These are phyloP conservation scores for Bungarus multicinctus DNA, from an alignment of 2,113 vertebrate genomes.

Conservation along the genomic window DNA sequence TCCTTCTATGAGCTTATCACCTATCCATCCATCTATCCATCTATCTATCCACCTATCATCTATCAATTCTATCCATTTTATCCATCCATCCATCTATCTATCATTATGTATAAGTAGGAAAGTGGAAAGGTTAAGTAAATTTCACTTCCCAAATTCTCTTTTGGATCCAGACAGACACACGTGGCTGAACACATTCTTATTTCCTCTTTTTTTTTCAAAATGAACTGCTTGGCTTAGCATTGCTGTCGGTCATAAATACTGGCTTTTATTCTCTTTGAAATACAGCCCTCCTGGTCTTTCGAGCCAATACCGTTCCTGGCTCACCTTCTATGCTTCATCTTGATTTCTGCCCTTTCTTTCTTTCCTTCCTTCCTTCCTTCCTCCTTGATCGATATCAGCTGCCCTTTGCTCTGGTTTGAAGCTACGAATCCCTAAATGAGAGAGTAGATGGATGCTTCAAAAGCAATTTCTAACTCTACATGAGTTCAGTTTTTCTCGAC, in stretches of 20 bases:
- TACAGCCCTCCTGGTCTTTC: no score
- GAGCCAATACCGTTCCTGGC: background rate
- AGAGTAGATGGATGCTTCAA: background rate
- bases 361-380: background rate
- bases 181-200: background rate
- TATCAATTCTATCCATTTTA: no score
- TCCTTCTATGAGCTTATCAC: background rate
- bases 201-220: background rate
- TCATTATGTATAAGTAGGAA: background rate
- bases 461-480: background rate
- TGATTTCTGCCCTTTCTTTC: background rate
- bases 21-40: background rate
- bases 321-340: background rate
- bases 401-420: background rate
- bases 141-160: background rate
- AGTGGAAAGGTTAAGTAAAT: background rate
- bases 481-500: background rate
- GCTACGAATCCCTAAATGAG: background rate
- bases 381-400: background rate
- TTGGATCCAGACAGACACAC: background rate
- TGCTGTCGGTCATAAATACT: background rate
- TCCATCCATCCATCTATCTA: background rate
- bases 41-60: background rate
- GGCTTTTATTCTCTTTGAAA: background rate
- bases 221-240: background rate